Conservation (phyloP, 2,113 vertebrate genomes). For the Henicopernis longicauda region DNA sequence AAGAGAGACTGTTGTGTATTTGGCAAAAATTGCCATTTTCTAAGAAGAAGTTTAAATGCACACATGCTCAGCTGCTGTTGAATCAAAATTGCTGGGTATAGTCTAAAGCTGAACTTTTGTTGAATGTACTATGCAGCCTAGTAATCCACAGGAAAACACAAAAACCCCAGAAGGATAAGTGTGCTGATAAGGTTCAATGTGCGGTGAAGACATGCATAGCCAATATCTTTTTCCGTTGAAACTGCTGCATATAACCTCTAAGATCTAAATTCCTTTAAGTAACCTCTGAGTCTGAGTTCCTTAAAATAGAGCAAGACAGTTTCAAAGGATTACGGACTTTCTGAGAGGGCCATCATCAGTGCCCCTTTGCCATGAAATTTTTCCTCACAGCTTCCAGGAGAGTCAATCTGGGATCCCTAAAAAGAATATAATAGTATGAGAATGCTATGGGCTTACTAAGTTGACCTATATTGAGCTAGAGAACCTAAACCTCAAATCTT, state of each 20-base stretch:
- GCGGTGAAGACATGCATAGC: not conserved
- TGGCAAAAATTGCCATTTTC: not conserved
- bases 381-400: not conserved
- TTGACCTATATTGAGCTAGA: not conserved
- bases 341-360: not conserved
- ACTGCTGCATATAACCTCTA: not conserved
- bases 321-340: not conserved
- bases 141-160: not conserved
- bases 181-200: not conserved
- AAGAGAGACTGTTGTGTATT: not conserved
- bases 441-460: not conserved
- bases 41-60: not conserved
- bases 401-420: not conserved
- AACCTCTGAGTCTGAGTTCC: not conserved
- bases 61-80: not conserved
- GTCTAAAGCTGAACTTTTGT: not conserved
- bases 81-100: not conserved
- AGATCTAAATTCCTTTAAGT: not conserved
- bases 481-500: not conserved
- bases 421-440: not conserved
- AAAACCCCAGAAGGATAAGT: not conserved
- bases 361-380: not conserved
- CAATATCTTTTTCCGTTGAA: not conserved
- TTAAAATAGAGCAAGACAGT: not conserved
- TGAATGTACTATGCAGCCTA: not conserved